A percentile compares a stretch with the other conserved stretches of the same genome.
These are phyloP conservation scores for Dolichallabes microphthalmus DNA, from an alignment of 2,113 vertebrate species.

Conservation along the genomic window DNA sequence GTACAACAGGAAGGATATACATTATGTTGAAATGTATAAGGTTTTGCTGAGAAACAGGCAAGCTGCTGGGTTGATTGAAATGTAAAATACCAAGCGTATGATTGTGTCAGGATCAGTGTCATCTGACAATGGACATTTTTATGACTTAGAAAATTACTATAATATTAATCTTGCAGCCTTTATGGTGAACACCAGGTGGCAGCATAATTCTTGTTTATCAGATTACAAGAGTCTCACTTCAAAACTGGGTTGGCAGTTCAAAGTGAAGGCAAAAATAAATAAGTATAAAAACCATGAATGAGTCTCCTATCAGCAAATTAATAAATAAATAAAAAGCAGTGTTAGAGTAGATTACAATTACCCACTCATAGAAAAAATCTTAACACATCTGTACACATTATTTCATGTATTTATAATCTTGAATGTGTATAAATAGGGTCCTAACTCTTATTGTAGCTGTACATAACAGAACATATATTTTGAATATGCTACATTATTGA, in stretches of 20 bases:
- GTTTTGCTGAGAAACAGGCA: background rate
- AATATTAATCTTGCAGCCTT: background rate
- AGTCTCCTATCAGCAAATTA: background rate
- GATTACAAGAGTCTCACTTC: background rate
- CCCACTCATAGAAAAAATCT: background rate
- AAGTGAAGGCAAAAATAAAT: background rate
- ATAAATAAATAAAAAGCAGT: background rate
- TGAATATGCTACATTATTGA: background rate
- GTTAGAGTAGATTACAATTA: background rate
- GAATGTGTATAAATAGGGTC: background rate
- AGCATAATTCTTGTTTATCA: background rate
- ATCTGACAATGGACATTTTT: background rate
- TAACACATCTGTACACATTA: background rate
- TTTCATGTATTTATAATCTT: background rate
- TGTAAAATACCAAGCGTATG: background rate
- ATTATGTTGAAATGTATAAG: background rate
- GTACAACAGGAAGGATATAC: background rate
- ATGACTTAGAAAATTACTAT: background rate
- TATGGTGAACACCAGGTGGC: constrained; percentile 14
- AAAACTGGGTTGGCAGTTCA: background rate
- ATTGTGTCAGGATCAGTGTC: background rate
- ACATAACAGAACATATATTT: too few relatives aligned
- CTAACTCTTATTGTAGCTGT: background rate
- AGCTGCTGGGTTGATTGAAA: background rate
- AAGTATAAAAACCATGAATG: background rate